Evolutionary conservation across 2,113 vertebrate genomes (phyloP), one percentile per base, ranked within the genome.

Genomic region (Bolborhynchus lineola): DNA sequence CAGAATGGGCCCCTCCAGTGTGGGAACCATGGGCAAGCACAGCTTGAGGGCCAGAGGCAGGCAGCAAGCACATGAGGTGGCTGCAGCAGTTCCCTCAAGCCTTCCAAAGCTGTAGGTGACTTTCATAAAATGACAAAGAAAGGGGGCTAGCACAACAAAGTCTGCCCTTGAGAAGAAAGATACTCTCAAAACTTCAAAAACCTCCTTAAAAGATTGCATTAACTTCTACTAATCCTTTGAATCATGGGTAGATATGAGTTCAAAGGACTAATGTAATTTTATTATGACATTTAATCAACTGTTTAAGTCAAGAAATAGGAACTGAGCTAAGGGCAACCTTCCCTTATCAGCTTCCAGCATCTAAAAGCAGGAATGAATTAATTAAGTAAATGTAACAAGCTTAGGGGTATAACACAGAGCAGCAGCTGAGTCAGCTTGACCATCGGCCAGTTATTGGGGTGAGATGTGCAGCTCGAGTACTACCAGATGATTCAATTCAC

Each of bases 251-350:
- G 94, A 93, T 94, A 75, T 3, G 82, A 94, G 90, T 95, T 95
- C 94, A 96, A 96, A 96, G 64, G 84, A 92, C 71, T 96, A 96
- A 93, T 79, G 84, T 84, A 96, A 93, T 97, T 97, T 96, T 93
- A 92, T 96, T 96, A 89, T 94, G 90, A 80, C 71, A 87, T 89
- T 92, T 91, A 96, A 96, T 96, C 76, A 94, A 96, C 94, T 85
- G 42, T 93, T 95, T 95, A 74, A 89, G 85, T 96, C 95, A 92
- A 94, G 80, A 87, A 88, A 95, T 92, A 95, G 93, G 91, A 94
- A 94, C 59, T 91, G 86, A 94, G 85, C 84, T 90, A 89, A 95
- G 77, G 85, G 77, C 70, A 80, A 88, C 85, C 88, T 96, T 85
- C 19, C 70, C 77, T 96, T 95, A 96, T 93, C 94, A 90, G 67